These are phyloP conservation scores for Epinephelus fuscoguttatus DNA, from an alignment of 2,113 vertebrate genomes.

Conservation along the genomic window DNA sequence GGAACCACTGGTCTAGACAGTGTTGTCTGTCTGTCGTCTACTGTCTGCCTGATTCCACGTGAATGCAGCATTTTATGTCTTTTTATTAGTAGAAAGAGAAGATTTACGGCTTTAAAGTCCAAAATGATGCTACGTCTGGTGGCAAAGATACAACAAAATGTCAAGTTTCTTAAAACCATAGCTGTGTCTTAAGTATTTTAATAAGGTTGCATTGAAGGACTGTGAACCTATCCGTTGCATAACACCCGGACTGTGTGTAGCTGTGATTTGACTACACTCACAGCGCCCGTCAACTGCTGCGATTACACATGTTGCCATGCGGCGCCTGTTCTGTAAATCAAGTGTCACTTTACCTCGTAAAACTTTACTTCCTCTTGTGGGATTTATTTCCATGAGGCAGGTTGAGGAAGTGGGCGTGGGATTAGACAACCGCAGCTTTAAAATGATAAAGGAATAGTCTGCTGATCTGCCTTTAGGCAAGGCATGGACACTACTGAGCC, in stretches of 20 bases:
- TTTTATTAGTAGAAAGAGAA: too few relatives aligned
- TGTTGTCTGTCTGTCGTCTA: too few relatives aligned
- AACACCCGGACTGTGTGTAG: neutral
- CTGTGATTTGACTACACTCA: neutral
- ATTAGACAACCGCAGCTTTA: neutral
- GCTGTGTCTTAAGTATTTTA: neutral
- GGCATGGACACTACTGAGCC: neutral
- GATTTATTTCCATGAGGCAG: neutral
- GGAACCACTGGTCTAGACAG: too few relatives aligned
- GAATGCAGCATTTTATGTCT: too few relatives aligned
- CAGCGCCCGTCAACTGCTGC: neutral
- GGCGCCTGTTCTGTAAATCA: neutral
- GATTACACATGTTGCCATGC: neutral
- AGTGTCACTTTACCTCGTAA: slow-evolving; percentile 24
- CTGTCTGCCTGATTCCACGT: too few relatives aligned
- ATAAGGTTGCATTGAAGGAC: neutral
- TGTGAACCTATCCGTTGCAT: neutral
- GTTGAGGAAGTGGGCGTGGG: neutral
- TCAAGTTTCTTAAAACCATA: neutral
- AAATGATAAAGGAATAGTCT: neutral
- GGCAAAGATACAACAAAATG: neutral
- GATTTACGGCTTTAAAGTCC: too few relatives aligned
- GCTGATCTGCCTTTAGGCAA: neutral
- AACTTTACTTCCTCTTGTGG: neutral
- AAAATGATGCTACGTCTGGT: too few relatives aligned